These are phyloP conservation scores for Ormia ochracea DNA, from an alignment of 2,888 invertebrate species.

Conservation along the genomic window DNA sequence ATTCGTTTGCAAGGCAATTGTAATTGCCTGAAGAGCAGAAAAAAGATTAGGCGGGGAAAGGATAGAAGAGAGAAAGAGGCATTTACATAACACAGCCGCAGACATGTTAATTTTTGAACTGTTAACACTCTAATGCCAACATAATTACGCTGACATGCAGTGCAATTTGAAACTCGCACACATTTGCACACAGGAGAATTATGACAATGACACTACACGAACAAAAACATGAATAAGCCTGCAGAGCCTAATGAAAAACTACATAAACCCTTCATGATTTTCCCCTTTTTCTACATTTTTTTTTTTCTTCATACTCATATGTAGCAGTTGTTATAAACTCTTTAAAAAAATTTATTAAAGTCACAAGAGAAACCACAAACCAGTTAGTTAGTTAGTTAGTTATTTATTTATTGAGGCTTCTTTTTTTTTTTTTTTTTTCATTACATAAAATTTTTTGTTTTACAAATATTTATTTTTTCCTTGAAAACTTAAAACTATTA, in stretches of 20 bases:
- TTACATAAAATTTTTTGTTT: too few relatives aligned
- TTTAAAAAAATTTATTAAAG: slow-evolving; percentile 55
- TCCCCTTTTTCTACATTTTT: neutral
- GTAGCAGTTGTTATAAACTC: slow-evolving; percentile 29
- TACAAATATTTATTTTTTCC: too few relatives aligned
- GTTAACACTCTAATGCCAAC: slow-evolving; percentile 66
- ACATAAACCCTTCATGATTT: slow-evolving; percentile 10
- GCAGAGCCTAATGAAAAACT: slow-evolving; percentile 53
- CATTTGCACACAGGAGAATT: slow-evolving; percentile 5
- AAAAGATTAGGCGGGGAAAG: neutral
- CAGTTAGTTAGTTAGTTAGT: slow-evolving; percentile 58
- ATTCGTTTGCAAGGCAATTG: slow-evolving; percentile 59
- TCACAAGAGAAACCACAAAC: slow-evolving; percentile 51
- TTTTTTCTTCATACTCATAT: slow-evolving; percentile 4
- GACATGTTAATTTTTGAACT: slow-evolving; percentile 66
- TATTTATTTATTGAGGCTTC: too few relatives aligned
- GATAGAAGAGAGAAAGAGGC: neutral
- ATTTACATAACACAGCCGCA: slow-evolving; percentile 58
- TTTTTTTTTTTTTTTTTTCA: too few relatives aligned
- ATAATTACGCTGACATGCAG: slow-evolving; percentile 63
- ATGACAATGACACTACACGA: slow-evolving; percentile 55
- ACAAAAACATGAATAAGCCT: slow-evolving; percentile 35
- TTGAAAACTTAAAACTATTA: too few relatives aligned
- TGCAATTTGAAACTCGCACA: slow-evolving; percentile 49
- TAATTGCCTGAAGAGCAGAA: slow-evolving; percentile 38